Evolutionary conservation across 2,113 vertebrate genomes (phyloP), one percentile per base, ranked within the genome.

Genomic region (Apteryx owenii): DNA sequence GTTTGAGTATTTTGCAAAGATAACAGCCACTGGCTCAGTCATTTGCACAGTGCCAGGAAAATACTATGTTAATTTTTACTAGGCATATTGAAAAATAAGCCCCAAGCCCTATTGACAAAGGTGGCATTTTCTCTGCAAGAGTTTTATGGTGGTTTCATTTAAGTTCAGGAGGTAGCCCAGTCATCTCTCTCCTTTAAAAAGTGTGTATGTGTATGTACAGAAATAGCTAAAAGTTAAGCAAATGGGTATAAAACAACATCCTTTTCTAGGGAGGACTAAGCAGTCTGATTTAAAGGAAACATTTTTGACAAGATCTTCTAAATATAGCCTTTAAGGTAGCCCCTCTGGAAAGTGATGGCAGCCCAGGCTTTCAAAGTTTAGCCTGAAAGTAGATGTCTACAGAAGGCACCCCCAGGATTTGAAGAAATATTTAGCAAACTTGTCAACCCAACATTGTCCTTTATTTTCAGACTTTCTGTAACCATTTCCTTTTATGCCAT

Each of bases 1-100:
- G 62, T 93, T 94, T 71, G 84, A 96, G 77, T 65, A 48, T 92
- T 97, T 97, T 93, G 88, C 88, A 97, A 97, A 95, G 96, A 92
- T 93, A 96, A 94, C 89, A 94, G 87, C 53, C 84, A 25, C 73
- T 87, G 81, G 38, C 69, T 96, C 91, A 86, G 86, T 77, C 76
- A 71, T 93, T 94, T 95, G 33, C 29, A 18, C 51, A 38, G 60
- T 94, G 96, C 97, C 95, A 97, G 93, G 94, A 97, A 97, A 97
- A 97, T 94, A 85, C 58, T 93, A 0, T 5, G 7, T 66, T 93
- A 62, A 5, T 38, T 96, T 94, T 97, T 85, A 92, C 56, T 78
- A 90, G 78, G 79, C 58, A 83, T 58, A 31, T 33, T 33, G 13
- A 61, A 78, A 85, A 78, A 85, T 51, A 79, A 85, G 46, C 26